Conservation (phyloP, 2,888 invertebrate genomes). For the Nomada goodeniana region DNA sequence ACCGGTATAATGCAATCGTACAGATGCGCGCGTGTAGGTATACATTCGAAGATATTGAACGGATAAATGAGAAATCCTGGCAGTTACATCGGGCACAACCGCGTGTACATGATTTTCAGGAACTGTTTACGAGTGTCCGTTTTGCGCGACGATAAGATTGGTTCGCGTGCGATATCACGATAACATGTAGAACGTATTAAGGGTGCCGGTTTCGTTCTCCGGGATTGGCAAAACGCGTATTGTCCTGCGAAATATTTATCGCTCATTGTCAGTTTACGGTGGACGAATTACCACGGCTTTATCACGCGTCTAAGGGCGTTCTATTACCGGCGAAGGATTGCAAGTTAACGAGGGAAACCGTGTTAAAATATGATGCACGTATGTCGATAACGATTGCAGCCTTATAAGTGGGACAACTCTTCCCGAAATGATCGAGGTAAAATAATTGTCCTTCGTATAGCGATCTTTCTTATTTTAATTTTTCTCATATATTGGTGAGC, state of each 20-base stretch:
- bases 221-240: slow-evolving; percentile 30
- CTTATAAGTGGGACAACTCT: too few relatives aligned
- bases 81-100: not conserved
- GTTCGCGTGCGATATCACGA: slow-evolving; percentile 41
- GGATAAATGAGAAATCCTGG: slow-evolving; percentile 41
- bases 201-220: slow-evolving; percentile 28
- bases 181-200: slow-evolving; percentile 24
- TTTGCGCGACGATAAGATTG: slow-evolving; percentile 47
- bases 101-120: slow-evolving; percentile 38
- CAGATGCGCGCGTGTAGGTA: slow-evolving; percentile 3
- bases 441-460: not conserved
- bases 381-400: not conserved
- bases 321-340: not conserved
- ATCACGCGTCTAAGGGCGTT: not conserved
- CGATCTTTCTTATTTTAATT: too few relatives aligned
- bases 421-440: too few relatives aligned
- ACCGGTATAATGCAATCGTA: slow-evolving; percentile 3
- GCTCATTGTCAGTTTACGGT: not conserved
- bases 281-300: not conserved
- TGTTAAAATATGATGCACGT: not conserved
- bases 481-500: too few relatives aligned
- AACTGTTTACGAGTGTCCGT: slow-evolving; percentile 45
- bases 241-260: not conserved
- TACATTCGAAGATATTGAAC: slow-evolving; percentile 32
- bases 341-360: slow-evolving; percentile 9